Base-by-base conservation (phyloP, 2,797 vertebrate genomes). In the Basileuterus tristriatus region DNA sequence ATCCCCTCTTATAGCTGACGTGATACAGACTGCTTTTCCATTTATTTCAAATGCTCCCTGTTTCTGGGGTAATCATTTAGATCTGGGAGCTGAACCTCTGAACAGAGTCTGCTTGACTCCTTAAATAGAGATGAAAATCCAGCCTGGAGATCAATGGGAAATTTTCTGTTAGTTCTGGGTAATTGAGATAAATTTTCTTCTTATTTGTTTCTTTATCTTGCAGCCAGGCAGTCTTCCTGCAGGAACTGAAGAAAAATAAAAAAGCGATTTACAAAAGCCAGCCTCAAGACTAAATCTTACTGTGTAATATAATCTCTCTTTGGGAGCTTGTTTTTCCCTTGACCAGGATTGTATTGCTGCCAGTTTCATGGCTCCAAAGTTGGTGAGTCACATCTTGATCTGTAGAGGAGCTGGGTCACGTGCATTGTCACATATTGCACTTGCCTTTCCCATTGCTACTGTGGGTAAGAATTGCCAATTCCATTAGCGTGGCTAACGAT, bases 51-150 rank as follows among this genome's bases (percentile, higher is more conserved):
- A 93, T 75, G 58, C 47, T 94, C 60, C 43, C 62, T 96, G 17
- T 90, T 97, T 94, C 89, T 96, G 77, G 37, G 17, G 24, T 96
- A 95, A 96, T 97, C 83, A 93, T 96, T 97, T 95, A 95, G 93
- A 89, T 68, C 64, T 91, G 83, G 72, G 94, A 85, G 91, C 63
- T 95, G 94, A 95, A 95, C 67, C 56, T 96, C 82, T 86, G 71
- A 95, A 72, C 92, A 94, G 83, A 91, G n/a, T 87, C 91, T 95
- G 41, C 65, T 92, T 79, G 83, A 68, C 75, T 92, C 87, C 58
- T 95, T 87, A 93, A 92, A 87, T 4, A 69, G 39, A 58, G 49
- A 83, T 82, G 91, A 96, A 94, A 96, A 94, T 58, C 30, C 88
- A 83, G 76, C 46, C 60, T 91, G 67, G 82, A 94, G 55, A 83